Evolutionary conservation across 2,113 vertebrate genomes (phyloP), one percentile per base, ranked within the genome.

Genomic region (Cryptomyrus ogoouensis): DNA sequence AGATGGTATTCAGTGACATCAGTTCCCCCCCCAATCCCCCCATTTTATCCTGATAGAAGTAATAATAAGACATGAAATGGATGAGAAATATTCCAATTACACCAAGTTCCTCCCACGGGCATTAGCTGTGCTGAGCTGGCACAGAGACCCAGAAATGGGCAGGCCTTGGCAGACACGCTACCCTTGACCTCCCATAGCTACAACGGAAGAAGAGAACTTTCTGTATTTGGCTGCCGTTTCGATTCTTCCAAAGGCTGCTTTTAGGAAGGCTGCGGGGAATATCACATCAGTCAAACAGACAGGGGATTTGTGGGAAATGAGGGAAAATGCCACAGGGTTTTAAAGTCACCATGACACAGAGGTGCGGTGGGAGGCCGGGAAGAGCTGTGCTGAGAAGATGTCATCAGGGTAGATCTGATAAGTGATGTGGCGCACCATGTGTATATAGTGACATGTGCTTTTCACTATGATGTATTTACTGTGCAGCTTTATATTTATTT

Each of bases 31-130:
- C 2, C 17, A 13, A 39, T 9, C 86, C 66, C 74, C 50, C 27
- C 3, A 0, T 56, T 88, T 83, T 58, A 46, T 19, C 88, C 83
- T 87, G 58, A 87, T 56, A 70, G 58, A 86, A 90, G 46, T 62
- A 89, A 84, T 46, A 66, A 85, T 31, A 83, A 84, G 83, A 83
- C 42, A 46, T 88, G 50, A 89, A 89, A 91, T 46, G 10, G 84
- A 39, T 80, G 66, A 88, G 89, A 91, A 88, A 90, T 89, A 80
- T 52, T 90, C 62, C 90, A 89, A 91, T 89, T 87, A 89, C 88
- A 52, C 35, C 46, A 80, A 89, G 62, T 44, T 77, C 85, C 84
- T 53, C 88, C 83, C 70, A 31, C 17, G 35, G 83, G 47, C 47
- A 86, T 62, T 46, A 85, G 52, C 47, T 19, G 49, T 31, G n/a